Percentiles rank a stretch among this genome's conserved stretches.
Conservation (phyloP, 2,113 vertebrate genomes). For the Equus quagga region DNA sequence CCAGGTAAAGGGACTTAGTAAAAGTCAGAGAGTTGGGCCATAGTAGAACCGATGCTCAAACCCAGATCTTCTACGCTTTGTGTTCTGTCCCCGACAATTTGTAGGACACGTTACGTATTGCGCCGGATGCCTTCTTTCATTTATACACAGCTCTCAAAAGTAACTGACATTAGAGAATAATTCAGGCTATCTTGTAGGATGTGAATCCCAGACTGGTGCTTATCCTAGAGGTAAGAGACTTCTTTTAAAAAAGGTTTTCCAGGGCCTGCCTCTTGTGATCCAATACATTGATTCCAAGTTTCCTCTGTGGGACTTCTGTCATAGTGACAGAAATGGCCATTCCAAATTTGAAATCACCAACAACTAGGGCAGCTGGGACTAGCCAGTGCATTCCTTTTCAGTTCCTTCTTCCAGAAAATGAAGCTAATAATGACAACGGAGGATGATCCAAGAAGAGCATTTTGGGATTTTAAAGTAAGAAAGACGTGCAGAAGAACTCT, state of each 20-base stretch:
- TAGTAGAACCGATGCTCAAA: background rate
- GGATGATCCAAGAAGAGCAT: background rate
- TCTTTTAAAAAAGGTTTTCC: background rate
- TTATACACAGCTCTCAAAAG: background rate
- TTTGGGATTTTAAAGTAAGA: background rate
- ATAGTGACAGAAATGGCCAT: background rate
- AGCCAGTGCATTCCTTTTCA: background rate
- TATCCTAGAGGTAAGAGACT: background rate
- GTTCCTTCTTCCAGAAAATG: constrained; percentile 41
- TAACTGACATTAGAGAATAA: background rate
- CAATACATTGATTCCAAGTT: background rate
- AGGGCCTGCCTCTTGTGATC: background rate
- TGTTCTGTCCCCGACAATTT: background rate
- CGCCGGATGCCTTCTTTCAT: background rate
- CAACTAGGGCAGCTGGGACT: background rate
- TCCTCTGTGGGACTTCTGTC: background rate
- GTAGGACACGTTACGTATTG: fast-evolving
- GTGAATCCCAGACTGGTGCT: background rate
- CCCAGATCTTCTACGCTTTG: background rate
- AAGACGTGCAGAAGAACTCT: background rate
- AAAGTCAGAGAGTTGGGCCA: background rate
- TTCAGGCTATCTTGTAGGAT: background rate
- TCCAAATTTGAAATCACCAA: background rate
- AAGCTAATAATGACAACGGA: background rate
- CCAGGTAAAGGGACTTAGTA: background rate